These are phyloP conservation scores for Hystrix brachyura DNA, from an alignment of 2,113 vertebrate species.

Conservation along the genomic window DNA sequence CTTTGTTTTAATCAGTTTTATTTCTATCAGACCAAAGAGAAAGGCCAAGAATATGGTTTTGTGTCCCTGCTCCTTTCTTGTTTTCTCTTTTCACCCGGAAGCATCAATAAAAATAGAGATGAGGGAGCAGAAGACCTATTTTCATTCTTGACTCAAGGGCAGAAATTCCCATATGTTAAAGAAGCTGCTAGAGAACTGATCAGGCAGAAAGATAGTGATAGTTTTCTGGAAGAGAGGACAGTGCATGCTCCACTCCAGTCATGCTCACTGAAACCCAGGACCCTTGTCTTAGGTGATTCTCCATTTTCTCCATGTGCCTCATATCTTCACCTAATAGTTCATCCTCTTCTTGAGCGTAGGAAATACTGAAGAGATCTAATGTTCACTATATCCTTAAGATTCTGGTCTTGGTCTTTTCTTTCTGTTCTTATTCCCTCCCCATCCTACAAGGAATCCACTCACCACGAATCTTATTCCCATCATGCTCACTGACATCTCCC, in stretches of 20 bases:
- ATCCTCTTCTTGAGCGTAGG: neutral
- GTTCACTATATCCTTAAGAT: neutral
- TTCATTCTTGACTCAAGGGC: conserved; percentile 11
- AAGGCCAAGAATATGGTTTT: neutral
- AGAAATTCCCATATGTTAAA: conserved; percentile 41
- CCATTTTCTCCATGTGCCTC: neutral
- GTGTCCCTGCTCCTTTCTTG: neutral
- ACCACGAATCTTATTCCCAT: neutral
- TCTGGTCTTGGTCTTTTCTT: neutral
- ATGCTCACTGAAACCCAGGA: neutral
- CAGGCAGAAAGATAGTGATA: neutral
- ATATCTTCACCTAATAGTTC: neutral
- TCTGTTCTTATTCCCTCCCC: neutral
- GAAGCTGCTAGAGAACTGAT: neutral
- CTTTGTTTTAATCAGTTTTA: conserved; percentile 33
- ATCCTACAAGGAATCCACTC: neutral
- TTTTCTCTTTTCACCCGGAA: conserved; percentile 13
- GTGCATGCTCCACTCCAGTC: neutral
- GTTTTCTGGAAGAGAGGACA: neutral
- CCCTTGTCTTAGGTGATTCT: rapidly evolving
- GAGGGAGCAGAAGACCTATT: neutral
- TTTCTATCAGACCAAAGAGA: neutral
- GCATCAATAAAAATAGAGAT: conserved; percentile 48
- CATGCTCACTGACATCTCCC: neutral
- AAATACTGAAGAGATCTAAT: neutral